Evolutionary conservation across 2,797 vertebrate genomes (phyloP).

Genomic region (Gambelia wislizenii): DNA sequence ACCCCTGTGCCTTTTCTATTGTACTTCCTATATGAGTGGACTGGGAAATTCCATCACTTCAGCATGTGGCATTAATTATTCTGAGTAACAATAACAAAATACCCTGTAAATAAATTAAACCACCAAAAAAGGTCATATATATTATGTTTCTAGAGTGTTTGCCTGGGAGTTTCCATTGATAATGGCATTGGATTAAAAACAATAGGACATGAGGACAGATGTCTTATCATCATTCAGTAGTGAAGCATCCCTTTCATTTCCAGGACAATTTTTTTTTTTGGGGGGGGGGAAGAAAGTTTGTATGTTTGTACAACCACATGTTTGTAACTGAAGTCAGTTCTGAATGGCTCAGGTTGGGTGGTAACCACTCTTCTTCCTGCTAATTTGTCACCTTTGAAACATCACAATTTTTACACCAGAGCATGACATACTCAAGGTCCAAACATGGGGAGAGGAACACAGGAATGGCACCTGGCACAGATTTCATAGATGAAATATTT

Average conservation of each 20-base stretch:
- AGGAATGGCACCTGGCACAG: neutral
- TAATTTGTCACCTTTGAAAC: neutral
- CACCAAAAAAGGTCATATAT: constrained; percentile 37
- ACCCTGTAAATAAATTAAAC: constrained; percentile 64
- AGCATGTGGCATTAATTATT: constrained; percentile 89
- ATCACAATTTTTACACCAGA: neutral
- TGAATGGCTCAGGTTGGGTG: neutral
- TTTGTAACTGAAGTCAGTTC: neutral
- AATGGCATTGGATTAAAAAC: too few species aligned
- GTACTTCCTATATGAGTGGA: constrained; percentile 81
- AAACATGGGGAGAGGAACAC: too few species aligned
- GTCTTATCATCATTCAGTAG: too few species aligned
- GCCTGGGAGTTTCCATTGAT: constrained; percentile 53
- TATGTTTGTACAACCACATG: too few species aligned
- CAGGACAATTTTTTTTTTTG: too few species aligned
- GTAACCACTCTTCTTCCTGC: neutral
- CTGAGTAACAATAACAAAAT: constrained; percentile 42
- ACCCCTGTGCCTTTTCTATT: constrained; percentile 94
- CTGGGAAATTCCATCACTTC: constrained; percentile 81
- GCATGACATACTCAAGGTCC: neutral
- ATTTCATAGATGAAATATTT: too few species aligned
- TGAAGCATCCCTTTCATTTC: neutral
- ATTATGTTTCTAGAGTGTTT: constrained; percentile 55
- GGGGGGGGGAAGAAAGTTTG: too few species aligned
- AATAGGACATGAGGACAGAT: neutral